Evolutionary conservation across 2,797 vertebrate species (phyloP).

Genomic region (Zalophus californianus): DNA sequence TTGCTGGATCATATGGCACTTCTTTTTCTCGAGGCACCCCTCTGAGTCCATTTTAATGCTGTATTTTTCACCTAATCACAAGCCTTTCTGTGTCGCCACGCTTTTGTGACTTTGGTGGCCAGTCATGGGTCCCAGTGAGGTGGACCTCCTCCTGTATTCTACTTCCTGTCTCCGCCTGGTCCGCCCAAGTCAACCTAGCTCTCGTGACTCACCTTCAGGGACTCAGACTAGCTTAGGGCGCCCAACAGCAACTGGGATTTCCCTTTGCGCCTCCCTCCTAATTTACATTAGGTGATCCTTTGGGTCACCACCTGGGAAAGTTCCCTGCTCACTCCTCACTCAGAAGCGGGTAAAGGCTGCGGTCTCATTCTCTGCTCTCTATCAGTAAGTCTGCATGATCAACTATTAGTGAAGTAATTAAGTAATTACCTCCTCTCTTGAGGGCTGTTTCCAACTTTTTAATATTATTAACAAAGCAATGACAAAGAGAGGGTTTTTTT

Average conservation of each 20-base stretch:
- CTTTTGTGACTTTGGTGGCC: background rate
- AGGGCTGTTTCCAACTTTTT: background rate
- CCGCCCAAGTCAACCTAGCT: background rate
- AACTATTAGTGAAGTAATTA: slow-evolving; percentile 13
- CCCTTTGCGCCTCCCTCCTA: background rate
- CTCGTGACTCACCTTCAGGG: background rate
- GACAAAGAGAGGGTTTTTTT: background rate
- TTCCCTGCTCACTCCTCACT: background rate
- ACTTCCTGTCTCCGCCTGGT: background rate
- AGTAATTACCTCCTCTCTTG: slow-evolving; percentile 52
- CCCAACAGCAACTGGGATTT: background rate
- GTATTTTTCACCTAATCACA: background rate
- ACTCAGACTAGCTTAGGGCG: background rate
- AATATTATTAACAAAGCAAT: background rate
- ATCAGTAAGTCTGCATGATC: background rate
- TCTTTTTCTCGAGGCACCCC: background rate
- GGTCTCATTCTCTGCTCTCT: background rate
- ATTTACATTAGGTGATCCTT: background rate
- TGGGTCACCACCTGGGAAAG: accelerated
- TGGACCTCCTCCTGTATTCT: background rate
- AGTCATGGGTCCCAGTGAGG: background rate
- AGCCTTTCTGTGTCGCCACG: background rate
- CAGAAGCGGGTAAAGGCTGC: accelerated
- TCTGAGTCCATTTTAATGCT: background rate
- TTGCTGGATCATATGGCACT: background rate